These are phyloP conservation scores for Malacosoma neustria DNA, from an alignment of 2,888 invertebrate species.

Conservation along the genomic window DNA sequence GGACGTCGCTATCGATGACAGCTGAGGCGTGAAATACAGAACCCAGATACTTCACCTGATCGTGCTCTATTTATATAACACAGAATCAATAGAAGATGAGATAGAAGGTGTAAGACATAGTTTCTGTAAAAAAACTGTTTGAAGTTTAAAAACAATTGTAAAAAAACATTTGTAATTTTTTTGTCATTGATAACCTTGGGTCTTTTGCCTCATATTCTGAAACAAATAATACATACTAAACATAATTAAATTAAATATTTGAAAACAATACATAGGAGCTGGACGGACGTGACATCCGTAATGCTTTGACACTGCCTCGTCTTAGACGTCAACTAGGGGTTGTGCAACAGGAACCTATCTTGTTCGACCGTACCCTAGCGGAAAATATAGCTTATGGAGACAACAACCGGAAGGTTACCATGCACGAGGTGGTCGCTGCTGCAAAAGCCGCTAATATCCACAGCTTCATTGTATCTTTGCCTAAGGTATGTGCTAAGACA, in stretches of 20 bases:
- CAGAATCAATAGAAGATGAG: no score
- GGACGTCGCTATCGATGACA: no score
- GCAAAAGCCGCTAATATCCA: constrained; percentile 88
- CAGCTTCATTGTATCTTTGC: constrained; percentile 81
- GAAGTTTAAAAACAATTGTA: neutral
- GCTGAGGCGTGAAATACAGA: no score
- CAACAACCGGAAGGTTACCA: constrained; percentile 78
- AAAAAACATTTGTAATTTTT: no score
- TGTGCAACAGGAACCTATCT: constrained; percentile 89
- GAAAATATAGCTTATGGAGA: constrained; percentile 94
- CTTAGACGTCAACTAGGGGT: constrained; percentile 84
- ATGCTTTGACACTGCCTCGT: constrained; percentile 76
- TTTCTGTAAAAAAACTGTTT: neutral
- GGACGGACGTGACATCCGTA: constrained; percentile 72
- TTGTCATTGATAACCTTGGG: no score
- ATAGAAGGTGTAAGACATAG: no score
- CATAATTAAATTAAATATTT: no score
- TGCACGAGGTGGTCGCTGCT: constrained; percentile 83
- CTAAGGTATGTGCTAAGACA: constrained; percentile 55
- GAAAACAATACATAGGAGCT: constrained; percentile 44
- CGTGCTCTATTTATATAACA: no score
- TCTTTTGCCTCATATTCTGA: no score
- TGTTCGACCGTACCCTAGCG: constrained; percentile 86
- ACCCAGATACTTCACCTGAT: no score
- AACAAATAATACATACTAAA: no score